These are phyloP conservation scores for Dolichopus griseipennis DNA, from an alignment of 2,888 invertebrate species.

Conservation along the genomic window DNA sequence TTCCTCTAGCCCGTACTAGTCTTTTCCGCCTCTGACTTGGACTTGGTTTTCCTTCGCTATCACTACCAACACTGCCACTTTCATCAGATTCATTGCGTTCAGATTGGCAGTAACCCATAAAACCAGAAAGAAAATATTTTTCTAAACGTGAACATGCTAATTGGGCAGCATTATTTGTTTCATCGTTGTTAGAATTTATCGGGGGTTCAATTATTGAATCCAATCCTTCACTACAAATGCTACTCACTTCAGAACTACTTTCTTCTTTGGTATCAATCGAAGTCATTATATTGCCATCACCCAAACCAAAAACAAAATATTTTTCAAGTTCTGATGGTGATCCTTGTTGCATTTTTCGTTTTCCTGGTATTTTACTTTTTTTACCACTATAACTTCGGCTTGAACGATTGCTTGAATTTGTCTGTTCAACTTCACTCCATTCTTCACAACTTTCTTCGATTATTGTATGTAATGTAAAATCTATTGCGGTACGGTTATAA, in stretches of 20 bases:
- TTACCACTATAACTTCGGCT: neutral
- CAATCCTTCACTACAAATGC: slow-evolving; percentile 73
- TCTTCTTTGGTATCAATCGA: slow-evolving; percentile 49
- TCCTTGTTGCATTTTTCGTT: slow-evolving; percentile 41
- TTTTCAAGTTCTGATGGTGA: slow-evolving; percentile 81
- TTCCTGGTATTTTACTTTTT: slow-evolving; percentile 25
- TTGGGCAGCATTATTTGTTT: slow-evolving; percentile 50
- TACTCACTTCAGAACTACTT: slow-evolving; percentile 69
- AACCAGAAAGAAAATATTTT: slow-evolving; percentile 80
- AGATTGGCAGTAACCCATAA: slow-evolving; percentile 65
- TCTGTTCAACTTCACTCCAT: slow-evolving; percentile 65
- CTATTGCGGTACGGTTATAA: slow-evolving; percentile 74
- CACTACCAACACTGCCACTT: slow-evolving; percentile 80
- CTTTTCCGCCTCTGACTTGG: slow-evolving; percentile 77
- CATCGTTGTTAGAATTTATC: slow-evolving; percentile 46
- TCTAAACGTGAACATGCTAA: slow-evolving; percentile 76
- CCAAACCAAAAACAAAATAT: slow-evolving; percentile 81
- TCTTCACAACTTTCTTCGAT: slow-evolving; percentile 93
- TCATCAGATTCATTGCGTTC: slow-evolving; percentile 55
- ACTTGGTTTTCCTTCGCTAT: slow-evolving; percentile 80
- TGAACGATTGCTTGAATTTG: slow-evolving; percentile 25
- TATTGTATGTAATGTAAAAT: slow-evolving; percentile 86
- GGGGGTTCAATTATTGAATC: slow-evolving; percentile 56
- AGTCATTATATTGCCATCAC: slow-evolving; percentile 53
- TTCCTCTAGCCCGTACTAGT: slow-evolving; percentile 70